phyloP scores from a whole-genome alignment of 2,797 vertebrate genomes.

The Gymnothorax reevesii region DNA sequence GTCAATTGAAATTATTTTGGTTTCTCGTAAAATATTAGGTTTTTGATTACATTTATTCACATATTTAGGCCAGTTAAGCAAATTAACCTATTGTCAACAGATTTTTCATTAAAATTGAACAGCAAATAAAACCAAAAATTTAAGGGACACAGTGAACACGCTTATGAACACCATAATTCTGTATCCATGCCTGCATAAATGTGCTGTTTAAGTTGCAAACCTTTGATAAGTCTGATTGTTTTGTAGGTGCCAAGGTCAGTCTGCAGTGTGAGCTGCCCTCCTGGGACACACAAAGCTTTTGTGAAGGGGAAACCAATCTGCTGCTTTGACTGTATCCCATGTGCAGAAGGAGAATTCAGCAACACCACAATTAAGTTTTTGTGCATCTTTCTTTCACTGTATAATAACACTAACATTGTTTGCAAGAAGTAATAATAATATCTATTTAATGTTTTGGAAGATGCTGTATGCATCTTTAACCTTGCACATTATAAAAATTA shows the following conservation, averaged over 20 bases:
- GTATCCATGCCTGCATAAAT: background rate
- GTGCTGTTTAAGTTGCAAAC: background rate
- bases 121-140: background rate
- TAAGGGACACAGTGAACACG: background rate
- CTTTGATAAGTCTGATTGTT: background rate
- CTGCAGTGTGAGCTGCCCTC: slow-evolving; percentile 72
- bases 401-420: slow-evolving; percentile 57
- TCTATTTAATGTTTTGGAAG: background rate
- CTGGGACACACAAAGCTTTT: slow-evolving; percentile 68
- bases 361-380: slow-evolving; percentile 75
- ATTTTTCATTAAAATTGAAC: background rate
- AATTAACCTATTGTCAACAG: background rate
- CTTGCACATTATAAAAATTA: background rate
- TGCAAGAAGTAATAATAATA: slow-evolving; percentile 58
- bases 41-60: too few species aligned
- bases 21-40: too few species aligned
- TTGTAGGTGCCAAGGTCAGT: slow-evolving; percentile 70
- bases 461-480: background rate
- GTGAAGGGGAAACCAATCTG: slow-evolving; percentile 73
- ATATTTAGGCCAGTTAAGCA: too few species aligned
- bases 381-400: slow-evolving; percentile 51
- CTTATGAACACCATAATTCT: background rate
- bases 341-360: slow-evolving; percentile 74
- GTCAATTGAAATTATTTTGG: too few species aligned
- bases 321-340: slow-evolving; percentile 75